A percentile compares a stretch with the other conserved stretches of the same genome.
Conservation (phyloP, 2,113 vertebrate genomes). For the Vanacampus margaritifer region DNA sequence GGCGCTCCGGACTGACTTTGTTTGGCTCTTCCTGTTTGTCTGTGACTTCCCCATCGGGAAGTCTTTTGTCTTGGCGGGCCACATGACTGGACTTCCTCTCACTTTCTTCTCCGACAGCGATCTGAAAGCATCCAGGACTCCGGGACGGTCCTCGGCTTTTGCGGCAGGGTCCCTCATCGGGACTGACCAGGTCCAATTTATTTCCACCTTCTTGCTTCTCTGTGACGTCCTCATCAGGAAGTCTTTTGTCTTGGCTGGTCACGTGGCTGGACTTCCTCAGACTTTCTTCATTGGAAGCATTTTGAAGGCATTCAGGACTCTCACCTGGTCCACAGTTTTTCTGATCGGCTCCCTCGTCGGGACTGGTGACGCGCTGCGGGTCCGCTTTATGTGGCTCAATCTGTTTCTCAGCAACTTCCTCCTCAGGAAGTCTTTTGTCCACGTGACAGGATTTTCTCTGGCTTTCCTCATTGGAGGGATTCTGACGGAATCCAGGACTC, state of each 20-base stretch:
- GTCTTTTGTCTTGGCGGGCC: background rate
- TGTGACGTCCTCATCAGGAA: slow-evolving; percentile 15
- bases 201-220: background rate
- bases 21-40: slow-evolving; percentile 49
- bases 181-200: background rate
- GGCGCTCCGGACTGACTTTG: slow-evolving; percentile 33
- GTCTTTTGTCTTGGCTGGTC: background rate
- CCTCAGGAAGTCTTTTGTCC: slow-evolving; percentile 9
- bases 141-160: background rate
- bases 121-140: background rate
- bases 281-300: background rate
- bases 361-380: slow-evolving; percentile 5
- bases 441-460: background rate
- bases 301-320: background rate
- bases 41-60: slow-evolving; percentile 19
- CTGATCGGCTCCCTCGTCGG: background rate
- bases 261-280: background rate
- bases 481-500: background rate
- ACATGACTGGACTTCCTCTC: background rate
- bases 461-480: background rate
- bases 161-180: background rate
- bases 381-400: slow-evolving; percentile 46
- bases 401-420: slow-evolving; percentile 30
- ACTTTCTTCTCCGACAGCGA: background rate
- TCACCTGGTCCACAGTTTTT: background rate